Percentiles rank a stretch among this genome's conserved stretches.
phyloP scores from a whole-genome alignment of 2,113 vertebrate genomes.

The Baryphthengus martii region DNA sequence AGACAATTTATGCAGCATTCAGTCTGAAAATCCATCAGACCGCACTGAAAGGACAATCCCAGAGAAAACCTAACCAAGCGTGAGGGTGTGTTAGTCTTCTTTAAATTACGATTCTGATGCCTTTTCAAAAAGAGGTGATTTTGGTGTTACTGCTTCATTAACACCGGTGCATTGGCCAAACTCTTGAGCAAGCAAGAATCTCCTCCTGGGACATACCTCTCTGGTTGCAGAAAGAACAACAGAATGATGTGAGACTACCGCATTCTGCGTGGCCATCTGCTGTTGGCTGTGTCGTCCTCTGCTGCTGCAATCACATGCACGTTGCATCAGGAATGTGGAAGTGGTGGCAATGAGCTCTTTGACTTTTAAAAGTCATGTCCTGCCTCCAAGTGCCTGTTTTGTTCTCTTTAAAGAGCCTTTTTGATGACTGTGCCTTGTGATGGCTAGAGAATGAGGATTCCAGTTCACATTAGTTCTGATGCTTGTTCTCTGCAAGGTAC shows the following conservation, averaged over 20 bases:
- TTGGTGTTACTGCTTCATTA: not conserved
- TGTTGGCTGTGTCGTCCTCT: not conserved
- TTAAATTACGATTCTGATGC: not conserved
- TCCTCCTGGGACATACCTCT: not conserved
- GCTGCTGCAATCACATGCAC: not conserved
- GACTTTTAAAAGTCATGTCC: not conserved
- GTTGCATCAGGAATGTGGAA: not conserved
- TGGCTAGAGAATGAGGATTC: not conserved
- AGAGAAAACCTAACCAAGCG: not conserved
- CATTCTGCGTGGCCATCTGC: not conserved
- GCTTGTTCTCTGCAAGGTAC: not conserved
- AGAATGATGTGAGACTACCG: not conserved
- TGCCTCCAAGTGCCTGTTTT: not conserved
- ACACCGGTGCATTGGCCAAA: not conserved
- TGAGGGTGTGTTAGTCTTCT: not conserved
- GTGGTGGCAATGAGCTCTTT: not conserved
- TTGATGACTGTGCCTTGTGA: not conserved
- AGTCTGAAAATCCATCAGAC: not conserved
- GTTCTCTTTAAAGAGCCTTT: not conserved
- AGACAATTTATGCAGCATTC: not conserved
- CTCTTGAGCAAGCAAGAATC: not conserved
- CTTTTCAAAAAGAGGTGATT: not conserved
- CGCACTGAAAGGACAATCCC: not conserved
- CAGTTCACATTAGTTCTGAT: not conserved
- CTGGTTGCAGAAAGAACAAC: not conserved